A percentile compares a stretch with the other conserved stretches of the same genome.
phyloP scores from a whole-genome alignment of 92 coral and sea anemone species.

The Palythoa heliodiscus region DNA sequence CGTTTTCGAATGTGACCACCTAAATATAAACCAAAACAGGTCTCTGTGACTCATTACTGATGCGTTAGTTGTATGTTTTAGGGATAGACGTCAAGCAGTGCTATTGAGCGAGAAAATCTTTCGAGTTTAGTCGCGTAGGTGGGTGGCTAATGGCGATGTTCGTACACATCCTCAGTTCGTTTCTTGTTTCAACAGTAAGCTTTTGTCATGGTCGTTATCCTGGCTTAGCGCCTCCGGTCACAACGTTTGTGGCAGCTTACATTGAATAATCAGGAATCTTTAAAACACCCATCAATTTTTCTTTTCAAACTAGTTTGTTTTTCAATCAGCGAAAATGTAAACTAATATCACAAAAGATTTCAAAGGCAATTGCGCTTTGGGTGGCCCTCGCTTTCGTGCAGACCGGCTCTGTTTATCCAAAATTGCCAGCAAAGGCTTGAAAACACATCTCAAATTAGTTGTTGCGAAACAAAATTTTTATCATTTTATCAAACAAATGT shows the following conservation, averaged over 20 bases:
- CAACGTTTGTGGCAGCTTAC: conserved; percentile 28
- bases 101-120: conserved; percentile 27
- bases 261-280: conserved; percentile 45
- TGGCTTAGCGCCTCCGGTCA: conserved; percentile 39
- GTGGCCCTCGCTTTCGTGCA: conserved; percentile 42
- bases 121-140: conserved; percentile 33
- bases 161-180: conserved; percentile 11
- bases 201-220: conserved; percentile 36
- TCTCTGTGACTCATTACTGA: conserved; percentile 35
- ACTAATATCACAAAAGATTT: conserved; percentile 15
- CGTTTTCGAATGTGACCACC: conserved; percentile 31
- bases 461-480: conserved; percentile 22
- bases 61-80: conserved; percentile 44
- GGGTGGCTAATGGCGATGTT: conserved; percentile 23
- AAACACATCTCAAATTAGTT: background rate
- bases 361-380: conserved; percentile 16
- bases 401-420: conserved; percentile 27
- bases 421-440: conserved; percentile 3
- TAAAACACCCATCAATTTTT: conserved; percentile 42
- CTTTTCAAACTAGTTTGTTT: conserved; percentile 31
- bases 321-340: conserved; percentile 24
- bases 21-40: conserved; percentile 39
- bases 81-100: conserved; percentile 32
- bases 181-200: conserved; percentile 26
- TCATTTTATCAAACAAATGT: background rate